These are phyloP conservation scores for Hoplodrina blanda DNA, from an alignment of 2,888 invertebrate genomes.

Conservation along the genomic window DNA sequence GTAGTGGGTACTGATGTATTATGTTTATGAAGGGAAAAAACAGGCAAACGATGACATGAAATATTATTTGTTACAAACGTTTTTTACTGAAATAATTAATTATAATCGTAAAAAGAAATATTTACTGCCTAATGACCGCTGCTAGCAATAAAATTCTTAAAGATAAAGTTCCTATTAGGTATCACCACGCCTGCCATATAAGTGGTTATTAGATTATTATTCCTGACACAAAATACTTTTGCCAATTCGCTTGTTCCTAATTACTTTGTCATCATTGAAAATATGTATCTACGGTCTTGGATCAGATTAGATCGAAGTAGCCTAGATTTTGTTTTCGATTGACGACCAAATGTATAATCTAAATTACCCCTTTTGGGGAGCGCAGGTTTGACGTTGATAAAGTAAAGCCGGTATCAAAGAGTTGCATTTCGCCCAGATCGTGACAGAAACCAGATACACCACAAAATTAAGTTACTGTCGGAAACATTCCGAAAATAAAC, in stretches of 20 bases:
- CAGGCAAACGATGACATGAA: background rate
- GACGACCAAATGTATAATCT: too few relatives aligned
- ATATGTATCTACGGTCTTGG: too few relatives aligned
- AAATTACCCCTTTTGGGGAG: background rate
- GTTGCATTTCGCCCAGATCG: background rate
- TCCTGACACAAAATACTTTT: too few relatives aligned
- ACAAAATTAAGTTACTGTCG: slow-evolving; percentile 5
- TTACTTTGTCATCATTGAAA: too few relatives aligned
- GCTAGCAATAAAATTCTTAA: background rate
- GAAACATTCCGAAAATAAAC: slow-evolving; percentile 5
- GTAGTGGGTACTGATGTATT: background rate
- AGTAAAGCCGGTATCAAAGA: background rate
- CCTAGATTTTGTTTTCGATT: too few relatives aligned
- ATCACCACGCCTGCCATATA: background rate
- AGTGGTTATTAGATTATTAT: too few relatives aligned
- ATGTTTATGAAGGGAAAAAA: background rate
- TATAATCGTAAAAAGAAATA: background rate
- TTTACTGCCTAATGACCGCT: too few relatives aligned
- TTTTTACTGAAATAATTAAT: too few relatives aligned
- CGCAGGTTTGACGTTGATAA: too few relatives aligned
- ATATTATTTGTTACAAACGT: too few relatives aligned
- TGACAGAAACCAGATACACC: background rate
- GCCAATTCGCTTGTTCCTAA: too few relatives aligned
- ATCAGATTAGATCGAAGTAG: too few relatives aligned
- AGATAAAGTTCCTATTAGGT: background rate